phyloP scores from a whole-genome alignment of 2,797 vertebrate species.

The Macroramphosus scolopax region DNA sequence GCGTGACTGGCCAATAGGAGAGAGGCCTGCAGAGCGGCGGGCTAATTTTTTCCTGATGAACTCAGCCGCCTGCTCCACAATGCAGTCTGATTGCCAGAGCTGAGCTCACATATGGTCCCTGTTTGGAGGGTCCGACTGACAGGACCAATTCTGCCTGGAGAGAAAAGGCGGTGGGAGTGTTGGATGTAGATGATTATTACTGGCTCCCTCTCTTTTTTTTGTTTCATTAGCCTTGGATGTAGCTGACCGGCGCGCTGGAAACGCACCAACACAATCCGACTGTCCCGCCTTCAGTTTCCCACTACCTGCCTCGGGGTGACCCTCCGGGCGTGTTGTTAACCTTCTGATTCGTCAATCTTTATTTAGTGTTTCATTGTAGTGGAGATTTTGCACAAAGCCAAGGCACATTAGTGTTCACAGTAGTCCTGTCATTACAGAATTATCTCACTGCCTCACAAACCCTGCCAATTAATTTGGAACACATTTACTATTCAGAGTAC shows the following conservation, averaged over 20 bases:
- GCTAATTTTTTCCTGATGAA: constrained; percentile 89
- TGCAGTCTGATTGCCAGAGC: constrained; percentile 80
- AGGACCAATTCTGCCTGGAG: constrained; percentile 71
- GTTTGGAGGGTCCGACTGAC: constrained; percentile 80
- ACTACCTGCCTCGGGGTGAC: constrained; percentile 19
- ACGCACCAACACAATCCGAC: constrained; percentile 1
- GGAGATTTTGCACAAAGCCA: constrained; percentile 44
- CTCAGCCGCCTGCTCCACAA: constrained; percentile 81
- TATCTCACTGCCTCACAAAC: constrained; percentile 62
- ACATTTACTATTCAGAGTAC: constrained; percentile 56
- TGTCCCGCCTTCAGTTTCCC: neutral
- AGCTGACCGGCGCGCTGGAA: constrained; percentile 23
- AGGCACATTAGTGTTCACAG: constrained; percentile 45
- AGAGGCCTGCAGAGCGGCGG: constrained; percentile 68
- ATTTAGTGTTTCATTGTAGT: constrained; percentile 42
- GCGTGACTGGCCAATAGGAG: constrained; percentile 78
- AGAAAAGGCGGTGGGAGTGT: constrained; percentile 47
- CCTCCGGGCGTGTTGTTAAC: too few relatives aligned
- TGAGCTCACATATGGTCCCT: constrained; percentile 80
- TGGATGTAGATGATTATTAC: constrained; percentile 50
- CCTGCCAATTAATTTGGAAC: constrained; percentile 64
- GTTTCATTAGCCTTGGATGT: constrained; percentile 46
- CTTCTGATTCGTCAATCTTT: constrained; percentile 48
- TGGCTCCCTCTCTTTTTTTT: constrained; percentile 33
- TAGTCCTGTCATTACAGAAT: constrained; percentile 57